Base-by-base conservation (phyloP, 2,113 vertebrate species). In the Ciconia stormi region DNA sequence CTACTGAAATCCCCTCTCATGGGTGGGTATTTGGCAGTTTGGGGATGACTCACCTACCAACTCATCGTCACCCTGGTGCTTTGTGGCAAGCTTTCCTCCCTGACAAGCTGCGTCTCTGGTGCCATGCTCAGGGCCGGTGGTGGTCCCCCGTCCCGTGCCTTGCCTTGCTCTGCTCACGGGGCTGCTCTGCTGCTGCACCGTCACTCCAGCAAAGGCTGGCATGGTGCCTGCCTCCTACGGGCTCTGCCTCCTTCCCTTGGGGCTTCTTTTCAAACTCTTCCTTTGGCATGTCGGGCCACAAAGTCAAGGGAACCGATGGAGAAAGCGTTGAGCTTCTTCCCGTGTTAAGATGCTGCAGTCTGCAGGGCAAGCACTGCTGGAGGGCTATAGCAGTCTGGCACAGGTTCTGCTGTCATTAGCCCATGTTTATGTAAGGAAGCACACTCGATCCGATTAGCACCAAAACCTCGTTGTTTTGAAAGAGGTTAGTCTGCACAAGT, bases 161-260 rank as follows among this genome's bases (percentile, higher is more conserved):
- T 22, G n/a, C 29, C 42, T 18, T 23, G 20, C 26, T 26, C 44
- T 65, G 36, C 6, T 6, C 55, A 4, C 32, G 2, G 6, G 74
- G 36, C 77, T 22, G 30, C 30, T 30, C 16, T 2, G 6, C 32
- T 11, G 63, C 46, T 9, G 32, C 25, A 1, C 21, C 5, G 1
- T 10, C 29, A 13, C 22, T 18, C 30, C 3, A 15, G 34, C 36
- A 32, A 42, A 69, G 13, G 32, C 56, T 53, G 47, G 40, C 56
- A 10, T 0, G 5, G n/a, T 11, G 1, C 20, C 7, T 3, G 0
- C 12, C 34, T 25, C 32, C 47, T 21, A 4, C 5, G 2, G 36
- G 47, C 38, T 63, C 32, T 10, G 7, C 6, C 20, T 63, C 40
- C 82, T 11, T 52, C 25, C 30, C 32, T 6, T 7, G 40, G 47